A percentile compares a stretch with the other conserved stretches of the same genome.
These are phyloP conservation scores for Barypeithes pellucidus DNA, from an alignment of 2,888 invertebrate genomes.

Conservation along the genomic window DNA sequence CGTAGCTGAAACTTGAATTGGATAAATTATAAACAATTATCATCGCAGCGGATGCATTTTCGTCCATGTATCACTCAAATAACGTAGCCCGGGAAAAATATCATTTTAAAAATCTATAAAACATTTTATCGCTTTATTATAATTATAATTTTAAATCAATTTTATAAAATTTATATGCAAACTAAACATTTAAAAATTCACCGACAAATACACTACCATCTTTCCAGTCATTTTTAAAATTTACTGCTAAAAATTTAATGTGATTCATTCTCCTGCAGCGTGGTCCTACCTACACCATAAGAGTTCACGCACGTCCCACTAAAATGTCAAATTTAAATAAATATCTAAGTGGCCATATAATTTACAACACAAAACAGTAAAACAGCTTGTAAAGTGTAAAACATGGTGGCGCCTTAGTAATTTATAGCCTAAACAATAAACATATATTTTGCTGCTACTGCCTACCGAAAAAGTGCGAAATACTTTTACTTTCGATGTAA, in stretches of 20 bases:
- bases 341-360: conserved; percentile 37
- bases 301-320: conserved; percentile 25
- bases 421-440: conserved; percentile 45
- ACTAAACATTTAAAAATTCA: too few relatives aligned
- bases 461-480: conserved; percentile 32
- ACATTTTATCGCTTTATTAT: too few relatives aligned
- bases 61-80: too few relatives aligned
- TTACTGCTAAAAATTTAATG: conserved; percentile 3
- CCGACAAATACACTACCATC: neutral
- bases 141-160: too few relatives aligned
- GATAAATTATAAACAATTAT: too few relatives aligned
- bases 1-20: too few relatives aligned
- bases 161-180: too few relatives aligned
- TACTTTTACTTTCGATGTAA: conserved; percentile 30
- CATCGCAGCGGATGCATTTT: too few relatives aligned
- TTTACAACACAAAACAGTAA: conserved; percentile 43
- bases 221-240: neutral
- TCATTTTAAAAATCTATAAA: too few relatives aligned
- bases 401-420: conserved; percentile 47
- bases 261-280: conserved; percentile 23
- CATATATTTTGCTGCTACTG: conserved; percentile 36
- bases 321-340: conserved; percentile 47
- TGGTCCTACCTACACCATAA: conserved; percentile 22
- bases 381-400: conserved; percentile 44
- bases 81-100: too few relatives aligned